phyloP scores from a whole-genome alignment of 2,888 invertebrate species.

The Platycheirus albimanus region DNA sequence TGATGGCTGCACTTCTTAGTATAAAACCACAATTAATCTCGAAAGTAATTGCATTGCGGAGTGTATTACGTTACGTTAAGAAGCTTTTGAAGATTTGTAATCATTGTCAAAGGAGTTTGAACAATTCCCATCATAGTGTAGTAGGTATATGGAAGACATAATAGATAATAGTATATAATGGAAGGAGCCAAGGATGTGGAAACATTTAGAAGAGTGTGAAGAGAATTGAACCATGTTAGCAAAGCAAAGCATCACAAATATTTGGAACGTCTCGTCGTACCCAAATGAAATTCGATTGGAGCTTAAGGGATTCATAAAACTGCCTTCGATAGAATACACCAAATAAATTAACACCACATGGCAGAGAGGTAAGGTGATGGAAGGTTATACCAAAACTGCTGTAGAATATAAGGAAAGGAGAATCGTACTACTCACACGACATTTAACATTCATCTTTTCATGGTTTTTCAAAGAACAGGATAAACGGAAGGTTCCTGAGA shows the following conservation, averaged over 20 bases:
- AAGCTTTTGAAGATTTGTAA: constrained; percentile 34
- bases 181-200: constrained; percentile 8
- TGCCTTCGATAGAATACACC: constrained; percentile 24
- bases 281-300: not conserved
- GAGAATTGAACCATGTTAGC: constrained; percentile 6
- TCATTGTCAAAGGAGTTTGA: constrained; percentile 20
- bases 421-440: no score
- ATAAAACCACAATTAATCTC: constrained; percentile 45
- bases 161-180: not conserved
- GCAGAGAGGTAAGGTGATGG: no score
- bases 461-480: no score
- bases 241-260: not conserved
- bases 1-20: constrained; percentile 56
- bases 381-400: no score
- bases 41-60: constrained; percentile 58
- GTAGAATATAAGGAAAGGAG: no score
- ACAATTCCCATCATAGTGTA: constrained; percentile 1
- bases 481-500: no score
- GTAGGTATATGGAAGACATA: not conserved
- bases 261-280: no score
- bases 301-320: not conserved
- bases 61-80: constrained; percentile 31
- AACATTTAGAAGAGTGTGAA: constrained; percentile 19
- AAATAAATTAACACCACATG: no score
- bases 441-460: no score